Evolutionary conservation across 2,797 vertebrate species (phyloP).

Genomic region (Stomatorhinus walkeri): DNA sequence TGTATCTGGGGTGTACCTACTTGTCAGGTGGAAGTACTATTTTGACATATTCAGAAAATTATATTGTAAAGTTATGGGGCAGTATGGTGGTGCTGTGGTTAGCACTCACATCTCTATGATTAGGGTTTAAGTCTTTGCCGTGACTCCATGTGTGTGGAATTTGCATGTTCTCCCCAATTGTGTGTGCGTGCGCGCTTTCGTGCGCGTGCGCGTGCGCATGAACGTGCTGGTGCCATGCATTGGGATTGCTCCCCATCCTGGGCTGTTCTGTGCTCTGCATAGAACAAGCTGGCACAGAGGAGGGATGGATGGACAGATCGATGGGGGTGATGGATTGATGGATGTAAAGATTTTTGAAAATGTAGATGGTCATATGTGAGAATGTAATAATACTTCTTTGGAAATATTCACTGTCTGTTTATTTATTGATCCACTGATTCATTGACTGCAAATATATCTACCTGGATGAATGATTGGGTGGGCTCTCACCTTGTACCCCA

Average conservation of each 20-base stretch:
- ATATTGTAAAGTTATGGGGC: neutral
- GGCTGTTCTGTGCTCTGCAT: neutral
- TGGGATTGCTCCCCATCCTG: neutral
- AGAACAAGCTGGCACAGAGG: neutral
- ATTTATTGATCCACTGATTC: neutral
- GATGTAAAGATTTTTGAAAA: neutral
- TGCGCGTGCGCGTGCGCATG: no score
- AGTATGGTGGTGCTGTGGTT: neutral
- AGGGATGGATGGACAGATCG: neutral
- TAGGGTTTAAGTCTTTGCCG: neutral
- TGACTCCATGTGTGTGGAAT: neutral
- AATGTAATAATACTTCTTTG: neutral
- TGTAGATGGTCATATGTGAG: neutral
- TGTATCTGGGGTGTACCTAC: neutral
- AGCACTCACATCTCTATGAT: neutral
- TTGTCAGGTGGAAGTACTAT: neutral
- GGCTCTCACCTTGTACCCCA: neutral
- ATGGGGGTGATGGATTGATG: neutral
- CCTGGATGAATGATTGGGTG: neutral
- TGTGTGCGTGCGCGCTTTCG: neutral
- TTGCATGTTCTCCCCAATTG: neutral
- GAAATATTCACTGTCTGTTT: neutral
- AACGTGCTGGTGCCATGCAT: neutral
- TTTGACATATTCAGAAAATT: neutral
- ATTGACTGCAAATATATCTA: neutral